Base-by-base conservation (phyloP, 2,797 vertebrate genomes). In the Chelmon rostratus region DNA sequence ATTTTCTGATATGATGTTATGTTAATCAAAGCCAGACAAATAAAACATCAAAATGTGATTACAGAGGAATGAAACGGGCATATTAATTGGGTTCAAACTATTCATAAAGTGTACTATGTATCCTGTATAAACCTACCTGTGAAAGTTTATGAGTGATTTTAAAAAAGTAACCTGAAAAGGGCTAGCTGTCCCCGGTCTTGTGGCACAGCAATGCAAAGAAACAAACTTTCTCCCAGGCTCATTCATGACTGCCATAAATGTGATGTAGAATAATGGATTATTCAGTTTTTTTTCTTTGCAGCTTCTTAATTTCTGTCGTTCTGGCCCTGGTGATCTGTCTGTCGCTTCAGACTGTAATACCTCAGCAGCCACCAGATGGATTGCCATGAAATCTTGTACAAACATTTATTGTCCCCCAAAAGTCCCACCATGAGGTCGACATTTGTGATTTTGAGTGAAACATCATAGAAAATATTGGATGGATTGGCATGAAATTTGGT, bases 1-100 rank as follows among this genome's bases (percentile, higher is more conserved):
- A 70, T 59, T 25, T 49, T 78, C 37, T 47, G 35, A 53, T 47
- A 28, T 54, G 33, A 59, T 61, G 56, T 73, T 64, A 35, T 40
- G 59, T 31, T 44, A 57, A 71, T 68, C 9, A 54, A 74, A 47
- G 19, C 18, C 40, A 31, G 72, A 69, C 67, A 78, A 63, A 75
- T 68, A 71, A 66, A 68, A 75, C 74, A 72, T 68, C 25, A 31
- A 52, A 35, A 38, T 49, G 50, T 54, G 46, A 56, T 46, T 54
- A 53, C 25, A 61, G 28, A 57, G 47, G 23, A 77, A 57, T 65
- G 58, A 76, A 79, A 38, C 0, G 4, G 47, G 9, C 9, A 44
- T 15, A 44, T 44, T 54, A 68, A 2, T 44, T 67, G 0, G 18
- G 8, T 16, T 42, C 21, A 52, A 15, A 21, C 18, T 37, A 5